Base-by-base conservation (phyloP, 53 echinoderm and acorn worm species). In the Henricia sp. region DNA sequence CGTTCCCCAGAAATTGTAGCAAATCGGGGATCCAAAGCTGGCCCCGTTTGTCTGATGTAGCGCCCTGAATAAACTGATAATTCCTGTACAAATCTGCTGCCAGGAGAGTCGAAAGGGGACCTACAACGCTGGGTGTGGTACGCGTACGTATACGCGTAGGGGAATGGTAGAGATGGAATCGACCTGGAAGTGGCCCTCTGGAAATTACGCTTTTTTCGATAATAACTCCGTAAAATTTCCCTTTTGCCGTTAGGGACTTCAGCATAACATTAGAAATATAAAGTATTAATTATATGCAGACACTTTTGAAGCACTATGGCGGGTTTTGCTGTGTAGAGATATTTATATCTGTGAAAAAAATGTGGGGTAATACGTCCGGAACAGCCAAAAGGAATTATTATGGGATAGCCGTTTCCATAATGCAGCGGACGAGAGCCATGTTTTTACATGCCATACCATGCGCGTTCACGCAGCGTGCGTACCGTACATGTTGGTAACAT, bases 111-210 rank as follows among this genome's bases (percentile, higher is more conserved):
- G 82, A 88, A 91, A 93, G 91, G 89, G 91, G 87, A 93, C 87
- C 96, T 88, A 93, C 93, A 92, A 91, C 91, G 91, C 90, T 91
- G 96, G 96, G 96, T 93, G 96, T 95, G 96, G 96, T 95, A n/a
- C n/a, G n/a, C n/a, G n/a, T n/a, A n/a, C n/a, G n/a, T n/a, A n/a
- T n/a, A n/a, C n/a, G n/a, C n/a, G n/a, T n/a, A n/a, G n/a, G n/a
- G n/a, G n/a, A n/a, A n/a, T n/a, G n/a, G 96, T 28, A 29, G 24
- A 16, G 86, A 86, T 86, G 92, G 94, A 93, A 85, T 86, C 89
- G 86, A 89, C 76, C 70, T 78, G 63, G 69, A 72, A 39, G 43
- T 53, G 74, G 73, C 95, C 95, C 95, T 76, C 92, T 70, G 90
- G 90, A 95, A 85, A 92, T 50, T 44, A 48, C 14, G 36, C 52